Percentiles rank a stretch among this genome's conserved stretches.
These are phyloP conservation scores for Brenthis daphne DNA, from an alignment of 2,888 invertebrate species.

Conservation along the genomic window DNA sequence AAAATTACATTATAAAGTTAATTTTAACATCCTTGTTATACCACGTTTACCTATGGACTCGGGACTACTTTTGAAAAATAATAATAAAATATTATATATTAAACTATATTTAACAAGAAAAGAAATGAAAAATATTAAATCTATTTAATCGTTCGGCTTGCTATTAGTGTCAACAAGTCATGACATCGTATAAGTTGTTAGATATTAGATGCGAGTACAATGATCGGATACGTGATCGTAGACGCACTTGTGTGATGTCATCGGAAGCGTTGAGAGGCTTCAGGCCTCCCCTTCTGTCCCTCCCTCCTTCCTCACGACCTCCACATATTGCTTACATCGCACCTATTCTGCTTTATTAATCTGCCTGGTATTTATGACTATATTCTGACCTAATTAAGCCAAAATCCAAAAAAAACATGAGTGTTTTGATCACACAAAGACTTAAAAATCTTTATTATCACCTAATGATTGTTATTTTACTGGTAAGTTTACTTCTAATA, in stretches of 20 bases:
- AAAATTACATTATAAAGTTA: too few relatives aligned
- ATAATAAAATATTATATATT: neutral
- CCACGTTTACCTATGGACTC: too few relatives aligned
- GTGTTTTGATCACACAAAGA: too few relatives aligned
- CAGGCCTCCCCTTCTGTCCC: constrained; percentile 53
- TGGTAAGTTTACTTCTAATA: too few relatives aligned
- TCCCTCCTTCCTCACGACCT: constrained; percentile 28
- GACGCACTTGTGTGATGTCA: constrained; percentile 51
- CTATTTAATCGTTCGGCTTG: constrained; percentile 3
- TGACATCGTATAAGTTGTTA: constrained; percentile 21
- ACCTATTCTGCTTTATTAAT: constrained; percentile 23
- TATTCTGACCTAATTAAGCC: constrained; percentile 11
- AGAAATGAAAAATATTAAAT: neutral
- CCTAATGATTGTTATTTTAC: too few relatives aligned
- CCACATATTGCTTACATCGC: constrained; percentile 16
- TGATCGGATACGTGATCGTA: constrained; percentile 36
- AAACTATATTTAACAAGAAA: neutral
- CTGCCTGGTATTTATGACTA: constrained; percentile 4
- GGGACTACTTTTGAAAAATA: too few relatives aligned
- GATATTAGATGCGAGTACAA: constrained; percentile 26
- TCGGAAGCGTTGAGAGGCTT: constrained; percentile 67
- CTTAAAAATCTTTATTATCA: too few relatives aligned
- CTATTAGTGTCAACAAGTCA: neutral
- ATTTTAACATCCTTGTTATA: too few relatives aligned
- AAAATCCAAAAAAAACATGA: neutral